Evolutionary conservation across 2,797 vertebrate species (phyloP).

Genomic region (Crocidura indochinensis): DNA sequence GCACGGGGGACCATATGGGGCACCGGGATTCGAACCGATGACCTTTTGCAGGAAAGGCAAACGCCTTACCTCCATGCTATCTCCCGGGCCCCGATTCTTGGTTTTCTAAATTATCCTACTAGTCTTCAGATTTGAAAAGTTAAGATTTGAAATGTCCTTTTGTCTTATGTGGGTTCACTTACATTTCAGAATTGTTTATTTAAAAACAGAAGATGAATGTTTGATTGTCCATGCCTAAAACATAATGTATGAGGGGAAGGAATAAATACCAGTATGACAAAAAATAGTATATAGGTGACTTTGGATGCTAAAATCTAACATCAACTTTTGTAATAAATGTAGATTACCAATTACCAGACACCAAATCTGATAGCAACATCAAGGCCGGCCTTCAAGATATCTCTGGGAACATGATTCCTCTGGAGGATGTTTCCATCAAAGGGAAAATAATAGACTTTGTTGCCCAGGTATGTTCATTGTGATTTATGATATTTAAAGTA

Average conservation of each 20-base stretch:
- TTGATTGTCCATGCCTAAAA: constrained; percentile 37
- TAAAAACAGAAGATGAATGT: constrained; percentile 20
- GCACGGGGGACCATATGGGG: too few relatives aligned
- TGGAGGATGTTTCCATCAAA: constrained; percentile 92
- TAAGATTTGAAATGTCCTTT: neutral
- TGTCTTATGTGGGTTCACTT: neutral
- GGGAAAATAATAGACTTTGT: constrained; percentile 93
- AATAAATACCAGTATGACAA: constrained; percentile 17
- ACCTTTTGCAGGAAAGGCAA: too few relatives aligned
- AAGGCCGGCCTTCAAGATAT: constrained; percentile 91
- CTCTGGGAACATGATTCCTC: constrained; percentile 92
- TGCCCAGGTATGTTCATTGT: constrained; percentile 89
- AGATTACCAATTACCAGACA: constrained; percentile 81
- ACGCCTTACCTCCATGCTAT: too few relatives aligned
- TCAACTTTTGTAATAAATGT: constrained; percentile 43
- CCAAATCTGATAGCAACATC: constrained; percentile 84
- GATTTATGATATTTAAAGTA: neutral
- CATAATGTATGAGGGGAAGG: neutral
- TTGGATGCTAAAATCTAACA: constrained; percentile 54
- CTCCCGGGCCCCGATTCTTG: too few relatives aligned
- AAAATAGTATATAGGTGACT: neutral
- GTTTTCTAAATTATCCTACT: neutral
- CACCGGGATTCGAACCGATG: too few relatives aligned
- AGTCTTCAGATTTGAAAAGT: neutral
- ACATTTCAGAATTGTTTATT: constrained; percentile 8